Percentiles rank a stretch among this genome's conserved stretches.
These are phyloP conservation scores for Mormyrops attenuatus DNA, from an alignment of 2,797 vertebrate species.

Conservation along the genomic window DNA sequence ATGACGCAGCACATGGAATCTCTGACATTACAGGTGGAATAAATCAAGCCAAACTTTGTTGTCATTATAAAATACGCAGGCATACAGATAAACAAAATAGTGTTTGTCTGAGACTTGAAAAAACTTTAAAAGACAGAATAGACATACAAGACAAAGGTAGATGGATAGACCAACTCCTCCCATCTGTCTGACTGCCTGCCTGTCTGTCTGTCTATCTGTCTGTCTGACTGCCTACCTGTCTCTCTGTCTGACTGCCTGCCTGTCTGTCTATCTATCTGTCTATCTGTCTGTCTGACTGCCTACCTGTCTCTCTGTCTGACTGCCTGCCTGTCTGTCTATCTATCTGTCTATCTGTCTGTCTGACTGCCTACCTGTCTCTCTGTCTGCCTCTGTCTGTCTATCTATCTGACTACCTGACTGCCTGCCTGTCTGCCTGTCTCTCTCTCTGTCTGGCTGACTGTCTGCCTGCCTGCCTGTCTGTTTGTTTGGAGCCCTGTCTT, in stretches of 20 bases:
- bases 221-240: background rate
- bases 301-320: background rate
- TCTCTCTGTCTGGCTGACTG: background rate
- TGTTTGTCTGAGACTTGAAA: background rate
- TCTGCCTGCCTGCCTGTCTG: background rate
- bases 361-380: too few species aligned
- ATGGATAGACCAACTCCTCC: background rate
- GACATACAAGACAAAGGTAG: background rate
- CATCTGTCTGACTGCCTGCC: background rate
- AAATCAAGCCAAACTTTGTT: background rate
- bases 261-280: background rate
- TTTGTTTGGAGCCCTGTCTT: background rate
- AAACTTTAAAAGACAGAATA: background rate
- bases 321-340: too few species aligned
- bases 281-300: background rate
- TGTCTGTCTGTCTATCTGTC: background rate
- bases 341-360: too few species aligned
- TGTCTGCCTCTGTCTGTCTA: too few species aligned
- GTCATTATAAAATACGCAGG: background rate
- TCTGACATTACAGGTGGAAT: background rate
- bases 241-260: background rate
- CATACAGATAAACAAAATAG: background rate
- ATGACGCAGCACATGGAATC: background rate
- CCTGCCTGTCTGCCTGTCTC: rapidly evolving
- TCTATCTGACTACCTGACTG: background rate